Evolutionary conservation across 1,140 invertebrate genomes (phyloP).

Genomic region (Drusus annulatus): DNA sequence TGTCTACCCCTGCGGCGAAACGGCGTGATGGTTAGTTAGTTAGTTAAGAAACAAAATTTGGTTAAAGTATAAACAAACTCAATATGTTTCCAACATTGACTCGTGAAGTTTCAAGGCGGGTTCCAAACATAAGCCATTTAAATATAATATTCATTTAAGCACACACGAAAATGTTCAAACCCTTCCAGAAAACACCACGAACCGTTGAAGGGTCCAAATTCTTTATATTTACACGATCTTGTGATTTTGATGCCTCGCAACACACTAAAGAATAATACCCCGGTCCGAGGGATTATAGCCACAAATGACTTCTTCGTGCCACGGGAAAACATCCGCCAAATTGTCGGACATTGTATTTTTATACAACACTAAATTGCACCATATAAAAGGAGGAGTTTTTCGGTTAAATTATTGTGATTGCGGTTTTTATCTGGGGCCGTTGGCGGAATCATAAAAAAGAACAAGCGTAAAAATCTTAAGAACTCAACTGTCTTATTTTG

Average conservation of each 20-base stretch:
- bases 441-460: background rate
- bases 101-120: too few species aligned
- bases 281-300: slow-evolving; percentile 25
- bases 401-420: background rate
- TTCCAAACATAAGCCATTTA: too few species aligned
- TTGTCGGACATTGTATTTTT: slow-evolving; percentile 40
- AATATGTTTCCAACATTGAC: too few species aligned
- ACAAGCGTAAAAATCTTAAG: background rate
- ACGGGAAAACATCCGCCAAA: slow-evolving; percentile 14
- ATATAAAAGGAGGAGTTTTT: slow-evolving; percentile 17
- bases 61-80: too few species aligned
- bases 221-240: slow-evolving; percentile 30
- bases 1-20: too few species aligned
- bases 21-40: too few species aligned
- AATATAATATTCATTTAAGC: too few species aligned
- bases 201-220: background rate
- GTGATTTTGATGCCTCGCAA: slow-evolving; percentile 5
- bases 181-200: too few species aligned
- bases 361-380: slow-evolving; percentile 23
- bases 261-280: slow-evolving; percentile 1
- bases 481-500: background rate
- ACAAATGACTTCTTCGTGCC: slow-evolving; percentile 38
- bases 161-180: too few species aligned
- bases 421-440: background rate
- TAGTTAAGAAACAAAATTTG: too few species aligned